Evolutionary conservation across 2,888 invertebrate species (phyloP), one percentile per base, ranked within the genome.

Genomic region (Cephus rjabovi): DNA sequence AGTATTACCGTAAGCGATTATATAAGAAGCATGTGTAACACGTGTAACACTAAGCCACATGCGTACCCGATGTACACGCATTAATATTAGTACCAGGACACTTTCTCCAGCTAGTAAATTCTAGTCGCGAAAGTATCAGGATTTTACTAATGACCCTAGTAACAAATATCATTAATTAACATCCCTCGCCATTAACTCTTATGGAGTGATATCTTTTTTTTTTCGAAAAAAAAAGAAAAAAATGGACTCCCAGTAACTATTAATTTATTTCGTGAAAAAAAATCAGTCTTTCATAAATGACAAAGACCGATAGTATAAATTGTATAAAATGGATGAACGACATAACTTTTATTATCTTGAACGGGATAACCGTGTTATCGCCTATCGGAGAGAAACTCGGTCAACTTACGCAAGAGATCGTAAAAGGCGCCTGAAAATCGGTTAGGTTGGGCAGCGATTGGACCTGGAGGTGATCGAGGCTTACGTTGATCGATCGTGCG

Each of bases 1-100:
- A 56, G 76, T 37, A 78, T 74, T 73, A 77, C 74, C 81, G 84
- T 83, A 84, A 85, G 82, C 84, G 82, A 81, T 85, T 84, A 82
- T 79, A 77, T 83, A 84, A 85, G 74, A 75, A 75, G 73, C 78
- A 69, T 78, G 75, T 76, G 77, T 73, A 77, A 78, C 34, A 73
- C 75, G 37, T 37, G 37, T 37, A 56, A 56, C 56, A 56, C 56
- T 56, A 23, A 9, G 56, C 35, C 34, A 79, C 76, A 77, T 68
- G 77, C 78, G 79, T 80, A 76, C 77, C 79, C 73, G n/a, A 76
- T 70, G 78, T 71, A 31, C 40, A 37, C 74, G 73, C 73, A 71
- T 37, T 35, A 6, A 35, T 73, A 75, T 76, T 75, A 78, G 80
- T 40, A 77, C 77, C 70, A 79, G 80, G 82, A 81, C 82, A 83